Percentiles rank a stretch among this genome's conserved stretches.
phyloP scores from a whole-genome alignment of 2,888 invertebrate genomes.

The Acanthococcus lagerstroemiae region DNA sequence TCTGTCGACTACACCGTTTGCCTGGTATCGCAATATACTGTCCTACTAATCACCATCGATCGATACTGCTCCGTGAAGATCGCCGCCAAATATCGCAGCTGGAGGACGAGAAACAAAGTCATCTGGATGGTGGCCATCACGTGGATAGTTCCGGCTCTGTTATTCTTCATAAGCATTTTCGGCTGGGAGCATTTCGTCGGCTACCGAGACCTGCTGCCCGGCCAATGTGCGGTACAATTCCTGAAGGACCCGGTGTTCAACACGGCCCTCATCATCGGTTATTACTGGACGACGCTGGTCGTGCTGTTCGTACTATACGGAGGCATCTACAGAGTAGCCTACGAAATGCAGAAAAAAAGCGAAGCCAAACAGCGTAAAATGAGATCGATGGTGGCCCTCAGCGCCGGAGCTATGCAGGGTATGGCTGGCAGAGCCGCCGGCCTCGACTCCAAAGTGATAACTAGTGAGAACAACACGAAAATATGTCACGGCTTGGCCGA shows the following conservation, averaged over 20 bases:
- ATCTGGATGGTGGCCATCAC: constrained; percentile 92
- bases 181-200: constrained; percentile 99
- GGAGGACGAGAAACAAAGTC: constrained; percentile 89
- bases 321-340: constrained; percentile 94
- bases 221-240: constrained; percentile 93
- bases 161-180: constrained; percentile 96
- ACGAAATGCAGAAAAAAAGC: constrained; percentile 94
- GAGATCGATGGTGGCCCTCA: constrained; percentile 86
- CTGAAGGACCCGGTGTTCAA: constrained; percentile 95
- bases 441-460: constrained; percentile 49
- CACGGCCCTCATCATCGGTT: constrained; percentile 89
- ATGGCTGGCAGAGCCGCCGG: constrained; percentile 83
- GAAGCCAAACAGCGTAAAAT: constrained; percentile 92
- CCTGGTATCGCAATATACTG: constrained; percentile 97
- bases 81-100: constrained; percentile 90
- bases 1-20: constrained; percentile 99
- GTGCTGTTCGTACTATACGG: constrained; percentile 92
- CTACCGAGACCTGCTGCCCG: constrained; percentile 71
- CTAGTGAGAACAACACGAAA: constrained; percentile 36
- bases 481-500: constrained; percentile 31
- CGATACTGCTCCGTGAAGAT: constrained; percentile 98
- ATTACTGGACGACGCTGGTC: constrained; percentile 94
- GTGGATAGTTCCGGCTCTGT: constrained; percentile 89
- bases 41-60: constrained; percentile 95
- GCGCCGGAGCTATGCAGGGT: constrained; percentile 80